These are phyloP conservation scores for Ceyx cyanopectus DNA, from an alignment of 2,113 vertebrate species.

Conservation along the genomic window DNA sequence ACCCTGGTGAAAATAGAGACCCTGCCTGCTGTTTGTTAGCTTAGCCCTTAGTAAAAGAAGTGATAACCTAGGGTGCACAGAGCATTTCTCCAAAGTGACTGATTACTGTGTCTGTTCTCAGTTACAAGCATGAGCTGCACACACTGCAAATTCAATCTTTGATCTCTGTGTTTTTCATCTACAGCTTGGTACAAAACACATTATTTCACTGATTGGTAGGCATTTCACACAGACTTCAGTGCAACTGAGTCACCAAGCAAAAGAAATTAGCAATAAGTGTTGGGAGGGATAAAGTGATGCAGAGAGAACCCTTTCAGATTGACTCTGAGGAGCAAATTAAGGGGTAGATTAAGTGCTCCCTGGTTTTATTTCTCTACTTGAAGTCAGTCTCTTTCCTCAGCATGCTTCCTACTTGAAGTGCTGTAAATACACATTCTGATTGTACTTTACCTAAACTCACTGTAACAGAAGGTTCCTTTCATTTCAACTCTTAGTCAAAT, in stretches of 20 bases:
- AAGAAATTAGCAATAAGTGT: not conserved
- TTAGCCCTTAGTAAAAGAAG: not conserved
- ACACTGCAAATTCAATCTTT: not conserved
- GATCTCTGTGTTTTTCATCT: not conserved
- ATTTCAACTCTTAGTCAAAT: not conserved
- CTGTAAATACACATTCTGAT: not conserved
- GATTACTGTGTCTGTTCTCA: not conserved
- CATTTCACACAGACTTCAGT: not conserved
- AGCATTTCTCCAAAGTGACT: not conserved
- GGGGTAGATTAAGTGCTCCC: not conserved
- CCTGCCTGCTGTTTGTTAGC: not conserved
- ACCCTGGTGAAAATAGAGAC: not conserved
- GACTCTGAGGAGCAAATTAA: not conserved
- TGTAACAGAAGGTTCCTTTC: not conserved
- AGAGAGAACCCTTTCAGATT: not conserved
- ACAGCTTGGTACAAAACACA: not conserved
- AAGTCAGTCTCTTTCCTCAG: not conserved
- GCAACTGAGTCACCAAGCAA: not conserved
- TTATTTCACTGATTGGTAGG: not conserved
- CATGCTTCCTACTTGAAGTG: not conserved
- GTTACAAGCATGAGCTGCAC: not conserved
- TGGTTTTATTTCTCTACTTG: not conserved
- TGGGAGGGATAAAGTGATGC: not conserved
- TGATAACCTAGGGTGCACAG: not conserved
- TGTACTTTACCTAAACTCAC: not conserved